phyloP scores from a whole-genome alignment of 92 coral and sea anemone genomes.

The Meandrina meandrites region DNA sequence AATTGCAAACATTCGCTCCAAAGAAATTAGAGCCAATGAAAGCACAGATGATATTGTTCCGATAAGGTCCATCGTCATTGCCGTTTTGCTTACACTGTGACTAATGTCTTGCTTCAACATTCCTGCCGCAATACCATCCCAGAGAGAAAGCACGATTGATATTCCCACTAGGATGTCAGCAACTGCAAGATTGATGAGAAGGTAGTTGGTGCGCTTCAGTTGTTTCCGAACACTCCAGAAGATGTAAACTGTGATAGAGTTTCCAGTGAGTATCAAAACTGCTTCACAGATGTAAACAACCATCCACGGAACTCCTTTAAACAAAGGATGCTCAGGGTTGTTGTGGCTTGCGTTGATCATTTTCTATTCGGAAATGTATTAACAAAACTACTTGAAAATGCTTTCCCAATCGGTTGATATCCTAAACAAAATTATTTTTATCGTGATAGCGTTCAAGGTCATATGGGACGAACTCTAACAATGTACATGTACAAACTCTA shows the following conservation, averaged over 20 bases:
- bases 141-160: not conserved
- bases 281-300: conserved; percentile 19
- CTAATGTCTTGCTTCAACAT: not conserved
- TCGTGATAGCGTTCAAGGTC: too few relatives aligned
- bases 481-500: too few relatives aligned
- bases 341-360: conserved; percentile 10
- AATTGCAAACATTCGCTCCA: conserved; percentile 16
- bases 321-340: not conserved
- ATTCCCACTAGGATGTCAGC: conserved; percentile 12
- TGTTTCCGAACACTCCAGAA: conserved; percentile 25
- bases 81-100: not conserved
- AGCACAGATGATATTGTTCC: not conserved
- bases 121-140: not conserved
- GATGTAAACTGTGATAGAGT: conserved; percentile 19
- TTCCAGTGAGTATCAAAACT: conserved; percentile 16
- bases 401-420: not conserved
- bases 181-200: conserved; percentile 22
- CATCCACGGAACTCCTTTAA: conserved; percentile 11
- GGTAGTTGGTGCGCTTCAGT: conserved; percentile 15
- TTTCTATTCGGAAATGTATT: not conserved
- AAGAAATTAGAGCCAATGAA: conserved; percentile 8
- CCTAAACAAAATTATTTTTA: too few relatives aligned
- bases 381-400: not conserved
- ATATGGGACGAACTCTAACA: too few relatives aligned
- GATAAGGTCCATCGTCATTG: not conserved